These are phyloP conservation scores for Pangasius mekongensis DNA, from an alignment of 2,797 vertebrate species.

Conservation along the genomic window DNA sequence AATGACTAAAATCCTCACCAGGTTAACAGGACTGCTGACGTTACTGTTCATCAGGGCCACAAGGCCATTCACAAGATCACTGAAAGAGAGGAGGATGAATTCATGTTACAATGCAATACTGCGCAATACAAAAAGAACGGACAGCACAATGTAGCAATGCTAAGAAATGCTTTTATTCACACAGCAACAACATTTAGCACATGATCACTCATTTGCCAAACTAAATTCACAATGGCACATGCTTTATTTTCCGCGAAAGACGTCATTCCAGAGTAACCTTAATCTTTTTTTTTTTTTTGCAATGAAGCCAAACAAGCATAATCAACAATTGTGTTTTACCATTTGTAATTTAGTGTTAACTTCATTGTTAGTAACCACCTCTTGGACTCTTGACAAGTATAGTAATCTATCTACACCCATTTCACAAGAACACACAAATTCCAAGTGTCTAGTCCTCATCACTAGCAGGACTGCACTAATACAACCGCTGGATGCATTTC, in stretches of 20 bases:
- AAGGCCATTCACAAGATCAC: conserved; percentile 95
- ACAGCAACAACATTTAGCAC: neutral
- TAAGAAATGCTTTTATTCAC: neutral
- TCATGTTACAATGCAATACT: neutral
- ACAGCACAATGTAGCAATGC: neutral
- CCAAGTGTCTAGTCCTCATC: neutral
- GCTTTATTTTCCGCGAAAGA: neutral
- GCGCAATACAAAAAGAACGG: neutral
- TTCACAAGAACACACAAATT: neutral
- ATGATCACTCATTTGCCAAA: neutral
- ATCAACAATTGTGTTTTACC: neutral
- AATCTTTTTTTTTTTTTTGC: neutral
- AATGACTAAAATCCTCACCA: conserved; percentile 79
- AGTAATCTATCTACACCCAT: neutral
- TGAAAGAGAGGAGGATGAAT: conserved; percentile 60
- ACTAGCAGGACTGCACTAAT: neutral
- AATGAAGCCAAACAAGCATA: neutral
- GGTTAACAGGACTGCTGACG: conserved; percentile 96
- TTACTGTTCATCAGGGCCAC: conserved; percentile 98
- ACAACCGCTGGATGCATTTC: neutral
- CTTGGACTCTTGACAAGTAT: neutral
- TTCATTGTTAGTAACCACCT: neutral
- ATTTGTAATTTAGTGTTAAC: neutral
- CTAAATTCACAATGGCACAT: neutral
- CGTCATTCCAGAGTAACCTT: neutral